These are phyloP conservation scores for Orchesellides sinensis DNA, from an alignment of 2,888 invertebrate genomes.

Conservation along the genomic window DNA sequence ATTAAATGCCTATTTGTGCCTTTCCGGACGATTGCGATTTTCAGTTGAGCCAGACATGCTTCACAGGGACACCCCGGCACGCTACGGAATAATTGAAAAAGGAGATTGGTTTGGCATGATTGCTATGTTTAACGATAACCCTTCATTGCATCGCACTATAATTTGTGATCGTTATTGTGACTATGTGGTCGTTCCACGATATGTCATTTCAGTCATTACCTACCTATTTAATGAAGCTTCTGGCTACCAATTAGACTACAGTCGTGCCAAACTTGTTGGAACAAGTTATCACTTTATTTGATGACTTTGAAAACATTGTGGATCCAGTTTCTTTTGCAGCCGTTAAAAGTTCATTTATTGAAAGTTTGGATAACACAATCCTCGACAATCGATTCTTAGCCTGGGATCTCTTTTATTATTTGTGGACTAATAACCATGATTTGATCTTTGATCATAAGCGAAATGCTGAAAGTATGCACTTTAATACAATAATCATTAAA, in stretches of 20 bases:
- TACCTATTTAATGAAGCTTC: conserved; percentile 31
- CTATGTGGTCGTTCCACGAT: conserved; percentile 22
- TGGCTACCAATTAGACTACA: conserved; percentile 51
- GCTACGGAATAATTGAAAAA: conserved; percentile 49
- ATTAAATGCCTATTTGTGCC: conserved; percentile 29
- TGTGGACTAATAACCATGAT: conserved; percentile 54
- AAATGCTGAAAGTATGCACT: conserved; percentile 28
- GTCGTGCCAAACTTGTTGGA: no score
- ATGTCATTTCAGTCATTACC: conserved; percentile 24
- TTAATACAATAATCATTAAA: no score
- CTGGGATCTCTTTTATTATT: conserved; percentile 53
- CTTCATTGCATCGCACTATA: conserved; percentile 14
- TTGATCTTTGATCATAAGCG: conserved; percentile 43
- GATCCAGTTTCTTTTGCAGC: conserved; percentile 34
- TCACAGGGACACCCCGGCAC: neutral
- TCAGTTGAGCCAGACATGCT: neutral
- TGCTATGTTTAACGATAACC: conserved; percentile 30
- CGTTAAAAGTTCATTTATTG: conserved; percentile 26
- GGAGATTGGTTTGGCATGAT: conserved; percentile 53
- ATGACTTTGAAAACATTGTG: conserved; percentile 41
- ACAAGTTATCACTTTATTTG: conserved; percentile 17
- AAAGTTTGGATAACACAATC: conserved; percentile 40
- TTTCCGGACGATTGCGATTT: conserved; percentile 45
- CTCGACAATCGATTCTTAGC: conserved; percentile 54
- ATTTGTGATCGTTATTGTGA: conserved; percentile 48